These are phyloP conservation scores for Asarcornis scutulata DNA, from an alignment of 2,113 vertebrate species.

Conservation along the genomic window DNA sequence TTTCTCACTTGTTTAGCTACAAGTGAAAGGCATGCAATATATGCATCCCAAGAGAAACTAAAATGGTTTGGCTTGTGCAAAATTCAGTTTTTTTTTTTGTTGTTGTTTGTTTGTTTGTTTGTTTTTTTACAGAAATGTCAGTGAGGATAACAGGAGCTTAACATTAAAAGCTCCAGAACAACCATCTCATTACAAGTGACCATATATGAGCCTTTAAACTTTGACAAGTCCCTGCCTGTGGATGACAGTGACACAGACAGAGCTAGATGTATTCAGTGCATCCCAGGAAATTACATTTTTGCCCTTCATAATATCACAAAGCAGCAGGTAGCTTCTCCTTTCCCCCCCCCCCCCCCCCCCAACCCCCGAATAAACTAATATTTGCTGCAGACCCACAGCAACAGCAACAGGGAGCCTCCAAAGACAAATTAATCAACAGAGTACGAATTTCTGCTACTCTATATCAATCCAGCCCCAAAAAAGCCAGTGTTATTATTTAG, in stretches of 20 bases:
- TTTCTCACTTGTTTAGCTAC: background rate
- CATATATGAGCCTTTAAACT: background rate
- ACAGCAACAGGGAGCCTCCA: background rate
- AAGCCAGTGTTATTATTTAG: background rate
- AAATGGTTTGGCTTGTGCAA: background rate
- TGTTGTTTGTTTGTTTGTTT: background rate
- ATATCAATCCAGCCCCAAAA: background rate
- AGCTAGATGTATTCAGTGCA: background rate
- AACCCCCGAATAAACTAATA: background rate
- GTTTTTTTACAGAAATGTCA: background rate
- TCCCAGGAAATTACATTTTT: constrained; percentile 42
- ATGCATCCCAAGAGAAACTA: background rate
- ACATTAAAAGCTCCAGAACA: background rate
- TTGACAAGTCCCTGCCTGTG: background rate
- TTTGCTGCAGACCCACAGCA: background rate
- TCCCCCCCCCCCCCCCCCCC: no score
- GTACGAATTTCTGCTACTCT: background rate
- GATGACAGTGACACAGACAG: background rate
- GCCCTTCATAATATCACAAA: background rate
- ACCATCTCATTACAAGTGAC: background rate
- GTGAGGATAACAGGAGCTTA: background rate
- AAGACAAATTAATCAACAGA: background rate
- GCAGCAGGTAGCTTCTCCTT: background rate
- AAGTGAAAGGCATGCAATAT: background rate
- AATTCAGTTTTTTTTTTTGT: background rate